phyloP scores from a whole-genome alignment of 2,888 invertebrate species.

The Amblyjoppa proteus region DNA sequence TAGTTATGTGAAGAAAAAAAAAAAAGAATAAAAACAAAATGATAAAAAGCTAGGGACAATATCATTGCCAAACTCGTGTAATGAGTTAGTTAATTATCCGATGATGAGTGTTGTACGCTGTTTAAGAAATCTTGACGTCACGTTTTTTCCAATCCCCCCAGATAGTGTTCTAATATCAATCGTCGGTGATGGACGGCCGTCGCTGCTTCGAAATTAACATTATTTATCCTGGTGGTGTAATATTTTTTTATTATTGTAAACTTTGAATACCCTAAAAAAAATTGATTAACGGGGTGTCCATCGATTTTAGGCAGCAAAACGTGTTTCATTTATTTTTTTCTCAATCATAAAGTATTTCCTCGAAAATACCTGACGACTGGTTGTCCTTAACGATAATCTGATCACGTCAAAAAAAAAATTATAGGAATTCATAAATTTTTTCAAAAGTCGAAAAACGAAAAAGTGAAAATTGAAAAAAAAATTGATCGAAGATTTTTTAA shows the following conservation, averaged over 20 bases:
- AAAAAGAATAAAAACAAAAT: slow-evolving; percentile 56
- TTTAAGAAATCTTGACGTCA: slow-evolving; percentile 40
- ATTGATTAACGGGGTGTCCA: neutral
- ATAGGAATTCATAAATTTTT: too few relatives aligned
- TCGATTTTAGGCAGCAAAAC: neutral
- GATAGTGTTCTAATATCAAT: slow-evolving; percentile 57
- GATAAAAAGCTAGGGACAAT: slow-evolving; percentile 83
- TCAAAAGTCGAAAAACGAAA: too few relatives aligned
- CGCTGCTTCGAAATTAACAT: slow-evolving; percentile 9
- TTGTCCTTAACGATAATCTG: neutral
- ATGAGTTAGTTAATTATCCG: slow-evolving; percentile 81
- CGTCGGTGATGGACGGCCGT: slow-evolving; percentile 8
- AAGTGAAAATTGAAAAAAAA: too few relatives aligned
- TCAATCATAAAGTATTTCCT: neutral
- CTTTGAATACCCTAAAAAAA: neutral
- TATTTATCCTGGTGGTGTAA: neutral
- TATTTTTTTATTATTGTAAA: neutral
- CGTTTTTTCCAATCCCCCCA: slow-evolving; percentile 18
- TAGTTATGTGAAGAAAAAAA: slow-evolving; percentile 44
- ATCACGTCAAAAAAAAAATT: neutral
- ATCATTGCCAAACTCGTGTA: slow-evolving; percentile 84
- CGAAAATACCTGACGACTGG: neutral
- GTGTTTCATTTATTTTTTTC: neutral
- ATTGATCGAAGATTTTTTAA: too few relatives aligned
- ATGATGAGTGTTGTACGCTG: slow-evolving; percentile 67